Conservation (phyloP, 1,140 invertebrate species). For the Lanistes nyassanus region DNA sequence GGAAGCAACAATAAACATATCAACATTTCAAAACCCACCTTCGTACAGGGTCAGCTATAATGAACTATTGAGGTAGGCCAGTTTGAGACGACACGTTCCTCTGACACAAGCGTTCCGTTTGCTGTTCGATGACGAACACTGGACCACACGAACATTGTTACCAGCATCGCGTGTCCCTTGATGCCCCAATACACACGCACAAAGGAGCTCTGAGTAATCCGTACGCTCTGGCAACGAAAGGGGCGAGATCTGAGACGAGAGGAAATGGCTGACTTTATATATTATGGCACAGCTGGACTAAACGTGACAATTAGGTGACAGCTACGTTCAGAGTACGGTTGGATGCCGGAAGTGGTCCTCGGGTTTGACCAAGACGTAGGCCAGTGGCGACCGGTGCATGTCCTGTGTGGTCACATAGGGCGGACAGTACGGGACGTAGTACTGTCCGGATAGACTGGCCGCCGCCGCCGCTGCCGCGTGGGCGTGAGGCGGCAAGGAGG, state of each 20-base stretch:
- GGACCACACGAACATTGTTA: background rate
- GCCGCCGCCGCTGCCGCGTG: conserved; percentile 50
- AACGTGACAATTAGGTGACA: background rate
- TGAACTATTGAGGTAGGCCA: too few species aligned
- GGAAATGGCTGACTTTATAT: background rate
- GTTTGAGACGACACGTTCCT: too few species aligned
- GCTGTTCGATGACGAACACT: background rate
- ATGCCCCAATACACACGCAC: background rate
- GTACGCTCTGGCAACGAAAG: background rate
- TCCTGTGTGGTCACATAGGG: conserved; percentile 47
- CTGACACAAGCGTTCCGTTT: too few species aligned
- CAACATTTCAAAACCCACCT: too few species aligned
- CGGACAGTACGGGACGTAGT: conserved; percentile 56
- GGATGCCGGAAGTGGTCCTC: conserved; percentile 63
- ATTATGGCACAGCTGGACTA: background rate
- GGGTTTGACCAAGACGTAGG: conserved; percentile 63
- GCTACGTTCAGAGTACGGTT: conserved; percentile 45
- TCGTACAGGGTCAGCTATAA: too few species aligned
- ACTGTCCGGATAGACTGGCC: conserved; percentile 47
- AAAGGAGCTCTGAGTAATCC: background rate
- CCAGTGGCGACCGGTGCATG: conserved; percentile 51
- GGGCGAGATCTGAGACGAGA: background rate
- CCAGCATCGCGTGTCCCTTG: too few species aligned
- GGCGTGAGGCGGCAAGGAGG: conserved; percentile 47
- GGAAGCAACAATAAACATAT: too few species aligned